phyloP scores from a whole-genome alignment of 2,888 invertebrate genomes.

The Lasioglossum vierecki region DNA sequence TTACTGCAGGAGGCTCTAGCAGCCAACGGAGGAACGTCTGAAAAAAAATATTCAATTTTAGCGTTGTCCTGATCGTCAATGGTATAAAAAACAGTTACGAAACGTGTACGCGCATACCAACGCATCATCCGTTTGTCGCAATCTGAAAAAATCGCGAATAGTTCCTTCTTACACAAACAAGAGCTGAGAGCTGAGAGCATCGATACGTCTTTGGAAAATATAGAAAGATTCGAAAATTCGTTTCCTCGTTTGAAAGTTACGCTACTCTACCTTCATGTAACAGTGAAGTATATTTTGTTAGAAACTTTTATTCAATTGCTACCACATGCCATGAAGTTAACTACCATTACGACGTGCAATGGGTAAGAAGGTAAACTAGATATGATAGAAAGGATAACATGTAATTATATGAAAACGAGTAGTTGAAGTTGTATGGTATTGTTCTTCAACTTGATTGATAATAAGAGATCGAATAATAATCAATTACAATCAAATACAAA shows the following conservation, averaged over 20 bases:
- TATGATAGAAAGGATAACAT: constrained; percentile 20
- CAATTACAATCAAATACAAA: neutral
- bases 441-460: neutral
- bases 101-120: neutral
- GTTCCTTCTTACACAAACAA: neutral
- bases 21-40: constrained; percentile 13
- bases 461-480: too few species aligned
- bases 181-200: too few species aligned
- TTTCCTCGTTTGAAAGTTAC: neutral
- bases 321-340: neutral
- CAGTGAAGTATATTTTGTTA: neutral
- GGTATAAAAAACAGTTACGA: neutral
- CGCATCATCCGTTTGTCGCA: neutral
- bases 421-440: neutral
- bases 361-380: constrained; percentile 41
- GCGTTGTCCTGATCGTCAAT: neutral
- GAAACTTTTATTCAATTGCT: neutral
- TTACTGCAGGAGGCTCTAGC: neutral
- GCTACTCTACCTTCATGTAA: constrained; percentile 4
- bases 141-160: neutral
- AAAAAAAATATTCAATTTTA: neutral
- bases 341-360: constrained; percentile 5
- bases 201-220: neutral
- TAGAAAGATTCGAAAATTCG: neutral
- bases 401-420: neutral